phyloP scores from a whole-genome alignment of 2,888 invertebrate species.

The Scaptomyza parva region DNA sequence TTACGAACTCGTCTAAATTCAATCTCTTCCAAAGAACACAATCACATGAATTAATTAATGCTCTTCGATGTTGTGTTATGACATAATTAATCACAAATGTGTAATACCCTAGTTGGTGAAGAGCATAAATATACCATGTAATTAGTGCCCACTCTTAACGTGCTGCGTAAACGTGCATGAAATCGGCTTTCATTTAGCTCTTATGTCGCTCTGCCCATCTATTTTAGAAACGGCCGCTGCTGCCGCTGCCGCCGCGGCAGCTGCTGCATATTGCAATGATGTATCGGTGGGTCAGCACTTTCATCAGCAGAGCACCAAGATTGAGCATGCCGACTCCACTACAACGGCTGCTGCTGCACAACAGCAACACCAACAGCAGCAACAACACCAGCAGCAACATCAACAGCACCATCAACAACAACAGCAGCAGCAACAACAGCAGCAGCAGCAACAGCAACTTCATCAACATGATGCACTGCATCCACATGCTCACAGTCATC shows the following conservation, averaged over 20 bases:
- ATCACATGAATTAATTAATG: background rate
- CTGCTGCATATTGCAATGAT: slow-evolving; percentile 79
- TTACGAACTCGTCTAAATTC: background rate
- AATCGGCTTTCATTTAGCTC: slow-evolving; percentile 66
- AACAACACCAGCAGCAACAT: slow-evolving; percentile 72
- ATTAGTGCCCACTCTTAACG: slow-evolving; percentile 40
- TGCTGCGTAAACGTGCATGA: slow-evolving; percentile 60
- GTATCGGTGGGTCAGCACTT: slow-evolving; percentile 73
- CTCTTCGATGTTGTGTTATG: background rate
- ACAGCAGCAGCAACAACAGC: slow-evolving; percentile 58
- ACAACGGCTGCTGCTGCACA: slow-evolving; percentile 69
- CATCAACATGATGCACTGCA: slow-evolving; percentile 54
- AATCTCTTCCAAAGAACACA: background rate
- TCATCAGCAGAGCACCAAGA: slow-evolving; percentile 79
- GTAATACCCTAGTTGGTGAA: background rate
- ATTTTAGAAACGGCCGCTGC: slow-evolving; percentile 65
- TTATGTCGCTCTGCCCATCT: slow-evolving; percentile 35
- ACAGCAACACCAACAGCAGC: slow-evolving; percentile 52
- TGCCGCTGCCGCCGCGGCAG: slow-evolving; percentile 66
- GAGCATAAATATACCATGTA: slow-evolving; percentile 27
- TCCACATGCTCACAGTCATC: slow-evolving; percentile 55
- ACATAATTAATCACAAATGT: background rate
- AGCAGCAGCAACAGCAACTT: slow-evolving; percentile 55
- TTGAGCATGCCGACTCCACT: slow-evolving; percentile 85
- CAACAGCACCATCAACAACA: slow-evolving; percentile 66